These are phyloP conservation scores for Macropodus opercularis DNA, from an alignment of 2,797 vertebrate species.

Conservation along the genomic window DNA sequence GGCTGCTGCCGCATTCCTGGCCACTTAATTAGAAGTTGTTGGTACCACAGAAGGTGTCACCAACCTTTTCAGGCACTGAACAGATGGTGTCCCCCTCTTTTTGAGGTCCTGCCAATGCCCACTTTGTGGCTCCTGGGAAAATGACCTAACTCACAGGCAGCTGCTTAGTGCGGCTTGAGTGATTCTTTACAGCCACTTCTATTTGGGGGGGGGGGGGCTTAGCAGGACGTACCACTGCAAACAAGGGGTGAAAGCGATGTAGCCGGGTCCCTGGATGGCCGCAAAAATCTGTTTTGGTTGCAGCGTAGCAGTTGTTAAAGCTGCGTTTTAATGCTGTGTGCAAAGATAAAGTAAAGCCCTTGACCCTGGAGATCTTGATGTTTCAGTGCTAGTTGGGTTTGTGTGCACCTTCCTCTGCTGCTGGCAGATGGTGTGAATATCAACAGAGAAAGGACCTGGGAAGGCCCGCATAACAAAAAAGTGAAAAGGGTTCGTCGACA, in stretches of 20 bases:
- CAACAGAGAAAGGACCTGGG: constrained; percentile 88
- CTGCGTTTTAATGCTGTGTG: constrained; percentile 48
- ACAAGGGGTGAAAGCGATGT: constrained; percentile 62
- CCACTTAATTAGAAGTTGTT: constrained; percentile 98
- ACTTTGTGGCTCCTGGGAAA: constrained; percentile 99
- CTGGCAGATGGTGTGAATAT: constrained; percentile 95
- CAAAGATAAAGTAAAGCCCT: constrained; percentile 36
- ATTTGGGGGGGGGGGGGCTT: constrained; percentile 82
- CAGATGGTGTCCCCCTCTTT: constrained; percentile 98
- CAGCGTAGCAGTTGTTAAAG: constrained; percentile 46
- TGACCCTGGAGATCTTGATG: constrained; percentile 46
- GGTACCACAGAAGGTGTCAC: constrained; percentile 99
- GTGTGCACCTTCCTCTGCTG: constrained; percentile 74
- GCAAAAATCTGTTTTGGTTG: constrained; percentile 56
- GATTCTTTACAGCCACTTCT: constrained; percentile 98
- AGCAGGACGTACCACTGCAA: constrained; percentile 89
- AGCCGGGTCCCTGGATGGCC: constrained; percentile 41
- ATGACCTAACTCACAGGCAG: constrained; percentile 98
- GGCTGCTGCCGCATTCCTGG: constrained; percentile 89
- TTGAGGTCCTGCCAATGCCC: constrained; percentile 97
- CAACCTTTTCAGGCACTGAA: constrained; percentile 94
- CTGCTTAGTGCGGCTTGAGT: constrained; percentile 99
- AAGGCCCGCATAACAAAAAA: constrained; percentile 90
- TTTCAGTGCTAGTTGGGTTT: constrained; percentile 30
- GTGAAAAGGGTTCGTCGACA: constrained; percentile 90